Evolutionary conservation across 2,113 vertebrate genomes (phyloP).

Genomic region (Tinamus guttatus): DNA sequence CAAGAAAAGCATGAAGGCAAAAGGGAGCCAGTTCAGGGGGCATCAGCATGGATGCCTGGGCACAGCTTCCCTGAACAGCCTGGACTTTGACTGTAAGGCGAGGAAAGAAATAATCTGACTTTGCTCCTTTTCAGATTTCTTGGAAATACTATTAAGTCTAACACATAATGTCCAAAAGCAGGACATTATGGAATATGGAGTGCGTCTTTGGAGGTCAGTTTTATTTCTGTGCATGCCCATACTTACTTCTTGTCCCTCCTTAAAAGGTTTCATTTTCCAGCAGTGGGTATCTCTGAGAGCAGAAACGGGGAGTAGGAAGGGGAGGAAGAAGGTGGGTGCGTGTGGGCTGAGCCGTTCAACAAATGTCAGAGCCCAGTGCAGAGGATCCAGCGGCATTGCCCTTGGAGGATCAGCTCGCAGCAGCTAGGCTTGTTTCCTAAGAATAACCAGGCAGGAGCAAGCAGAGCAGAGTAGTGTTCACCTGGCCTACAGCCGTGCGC

Average conservation of each 20-base stretch:
- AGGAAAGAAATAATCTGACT: background rate
- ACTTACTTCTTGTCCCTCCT: background rate
- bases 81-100: accelerated
- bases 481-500: background rate
- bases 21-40: accelerated
- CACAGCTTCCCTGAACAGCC: background rate
- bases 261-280: accelerated
- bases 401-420: background rate
- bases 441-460: background rate
- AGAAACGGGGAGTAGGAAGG: background rate
- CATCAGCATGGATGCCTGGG: accelerated
- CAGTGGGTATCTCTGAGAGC: accelerated
- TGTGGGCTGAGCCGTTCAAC: accelerated
- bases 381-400: no score
- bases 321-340: background rate
- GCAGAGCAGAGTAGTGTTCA: background rate
- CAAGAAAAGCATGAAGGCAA: background rate
- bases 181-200: background rate
- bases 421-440: background rate
- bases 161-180: no score
- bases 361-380: background rate
- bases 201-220: accelerated
- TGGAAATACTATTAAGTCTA: background rate
- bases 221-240: background rate
- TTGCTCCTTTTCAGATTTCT: background rate